Percentiles rank a stretch among this genome's conserved stretches.
phyloP scores from a whole-genome alignment of 2,113 vertebrate genomes.

The Lepisosteus osseus region DNA sequence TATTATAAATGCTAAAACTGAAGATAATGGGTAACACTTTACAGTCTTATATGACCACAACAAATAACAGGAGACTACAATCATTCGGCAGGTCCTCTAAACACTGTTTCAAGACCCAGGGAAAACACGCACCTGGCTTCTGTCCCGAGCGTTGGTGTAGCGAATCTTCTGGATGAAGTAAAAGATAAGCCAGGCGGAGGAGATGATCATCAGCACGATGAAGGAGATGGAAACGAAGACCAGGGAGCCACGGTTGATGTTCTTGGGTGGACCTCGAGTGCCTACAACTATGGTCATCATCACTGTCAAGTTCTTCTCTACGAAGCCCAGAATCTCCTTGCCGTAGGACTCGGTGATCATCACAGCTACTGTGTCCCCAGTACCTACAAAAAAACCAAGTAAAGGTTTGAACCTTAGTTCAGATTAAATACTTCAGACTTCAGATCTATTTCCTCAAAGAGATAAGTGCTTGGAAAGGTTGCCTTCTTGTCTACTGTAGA shows the following conservation, averaged over 20 bases:
- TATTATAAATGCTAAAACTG: too few species aligned
- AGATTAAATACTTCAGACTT: background rate
- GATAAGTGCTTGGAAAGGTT: too few species aligned
- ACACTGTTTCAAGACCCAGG: too few species aligned
- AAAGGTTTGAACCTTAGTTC: background rate
- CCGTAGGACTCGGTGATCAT: slow-evolving; percentile 94
- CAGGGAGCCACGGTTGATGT: slow-evolving; percentile 86
- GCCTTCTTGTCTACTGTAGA: too few species aligned
- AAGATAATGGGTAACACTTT: too few species aligned
- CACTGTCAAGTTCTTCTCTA: slow-evolving; percentile 91
- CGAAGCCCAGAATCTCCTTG: slow-evolving; percentile 85
- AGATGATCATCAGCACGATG: slow-evolving; percentile 96
- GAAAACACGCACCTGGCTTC: slow-evolving; percentile 79
- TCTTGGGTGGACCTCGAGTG: slow-evolving; percentile 74
- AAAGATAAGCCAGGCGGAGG: slow-evolving; percentile 96
- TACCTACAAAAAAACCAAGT: slow-evolving; percentile 67
- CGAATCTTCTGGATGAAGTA: slow-evolving; percentile 98
- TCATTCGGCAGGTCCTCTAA: too few species aligned
- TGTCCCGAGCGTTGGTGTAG: slow-evolving; percentile 83
- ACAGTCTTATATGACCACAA: too few species aligned
- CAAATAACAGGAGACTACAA: too few species aligned
- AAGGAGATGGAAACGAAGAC: slow-evolving; percentile 98
- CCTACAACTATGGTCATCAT: slow-evolving; percentile 86
- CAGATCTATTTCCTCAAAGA: too few species aligned
- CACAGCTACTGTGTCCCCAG: slow-evolving; percentile 91